Conservation (phyloP, 2,797 vertebrate genomes). For the Darevskia mixta region DNA sequence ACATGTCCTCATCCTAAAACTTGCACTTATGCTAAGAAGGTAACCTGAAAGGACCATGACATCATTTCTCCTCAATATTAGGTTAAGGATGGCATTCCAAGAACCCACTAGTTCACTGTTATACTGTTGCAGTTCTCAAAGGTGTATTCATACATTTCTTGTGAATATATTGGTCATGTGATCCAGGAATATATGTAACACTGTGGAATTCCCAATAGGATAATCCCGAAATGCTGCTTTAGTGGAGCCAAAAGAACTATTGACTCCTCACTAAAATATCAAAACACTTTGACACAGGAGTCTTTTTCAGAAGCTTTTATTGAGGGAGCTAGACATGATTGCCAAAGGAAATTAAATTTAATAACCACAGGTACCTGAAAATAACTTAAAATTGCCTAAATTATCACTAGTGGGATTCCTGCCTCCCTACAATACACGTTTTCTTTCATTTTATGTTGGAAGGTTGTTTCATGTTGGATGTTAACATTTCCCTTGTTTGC, state of each 20-base stretch:
- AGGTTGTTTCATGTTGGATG: slow-evolving; percentile 48
- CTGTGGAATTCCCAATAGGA: slow-evolving; percentile 66
- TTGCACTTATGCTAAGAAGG: neutral
- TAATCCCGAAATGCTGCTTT: slow-evolving; percentile 66
- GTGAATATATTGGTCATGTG: slow-evolving; percentile 50
- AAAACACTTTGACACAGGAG: slow-evolving; percentile 31
- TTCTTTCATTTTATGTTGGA: slow-evolving; percentile 61
- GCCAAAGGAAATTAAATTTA: slow-evolving; percentile 77
- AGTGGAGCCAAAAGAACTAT: slow-evolving; percentile 49
- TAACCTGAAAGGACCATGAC: neutral
- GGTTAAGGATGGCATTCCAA: slow-evolving; percentile 53
- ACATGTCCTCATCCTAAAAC: neutral
- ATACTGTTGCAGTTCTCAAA: slow-evolving; percentile 62
- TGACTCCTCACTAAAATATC: slow-evolving; percentile 52
- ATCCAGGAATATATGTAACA: slow-evolving; percentile 71
- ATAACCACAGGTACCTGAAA: slow-evolving; percentile 67
- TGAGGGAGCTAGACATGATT: slow-evolving; percentile 54
- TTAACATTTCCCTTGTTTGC: slow-evolving; percentile 52
- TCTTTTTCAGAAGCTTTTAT: slow-evolving; percentile 57
- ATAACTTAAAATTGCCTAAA: slow-evolving; percentile 40
- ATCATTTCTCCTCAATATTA: slow-evolving; percentile 57
- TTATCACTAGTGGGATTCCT: slow-evolving; percentile 60
- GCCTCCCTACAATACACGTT: slow-evolving; percentile 56
- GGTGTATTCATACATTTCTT: slow-evolving; percentile 70
- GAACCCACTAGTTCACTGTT: slow-evolving; percentile 45